Evolutionary conservation across 92 coral and sea anemone species (phyloP).

Genomic region (Heliopora coerulea): DNA sequence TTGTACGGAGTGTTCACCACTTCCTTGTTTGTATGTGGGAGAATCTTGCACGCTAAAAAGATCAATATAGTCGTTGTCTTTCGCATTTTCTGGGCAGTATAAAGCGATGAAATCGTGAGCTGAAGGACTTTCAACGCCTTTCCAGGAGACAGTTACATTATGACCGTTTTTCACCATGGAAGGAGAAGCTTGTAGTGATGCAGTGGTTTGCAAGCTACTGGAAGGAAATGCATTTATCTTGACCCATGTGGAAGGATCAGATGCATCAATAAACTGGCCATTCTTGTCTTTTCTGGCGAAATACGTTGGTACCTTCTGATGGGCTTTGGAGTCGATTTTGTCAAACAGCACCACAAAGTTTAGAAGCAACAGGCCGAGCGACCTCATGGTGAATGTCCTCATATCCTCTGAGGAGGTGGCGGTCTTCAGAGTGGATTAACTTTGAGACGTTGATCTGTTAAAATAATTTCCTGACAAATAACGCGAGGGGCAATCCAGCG

Average conservation of each 20-base stretch:
- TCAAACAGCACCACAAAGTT: neutral
- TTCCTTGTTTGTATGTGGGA: conserved; percentile 57
- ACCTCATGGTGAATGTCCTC: neutral
- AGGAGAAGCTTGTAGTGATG: conserved; percentile 52
- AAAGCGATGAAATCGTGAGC: conserved; percentile 66
- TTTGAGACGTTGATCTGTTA: no score
- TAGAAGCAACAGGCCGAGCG: neutral
- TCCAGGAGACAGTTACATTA: conserved; percentile 70
- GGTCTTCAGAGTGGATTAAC: no score
- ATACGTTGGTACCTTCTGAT: conserved; percentile 23
- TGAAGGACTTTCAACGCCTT: conserved; percentile 52
- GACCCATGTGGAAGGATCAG: conserved; percentile 10
- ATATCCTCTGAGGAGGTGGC: no score
- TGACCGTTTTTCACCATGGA: conserved; percentile 62
- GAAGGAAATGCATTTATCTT: neutral
- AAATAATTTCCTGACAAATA: no score
- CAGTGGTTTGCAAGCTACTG: neutral
- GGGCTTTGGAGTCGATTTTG: neutral
- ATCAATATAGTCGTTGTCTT: conserved; percentile 67
- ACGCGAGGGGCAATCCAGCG: no score
- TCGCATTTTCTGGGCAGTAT: conserved; percentile 75
- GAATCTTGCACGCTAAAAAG: conserved; percentile 50
- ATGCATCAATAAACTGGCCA: conserved; percentile 21
- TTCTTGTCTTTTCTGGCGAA: conserved; percentile 30
- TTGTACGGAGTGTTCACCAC: conserved; percentile 38